Base-by-base conservation (phyloP, 2,797 vertebrate species). In the Clarias fuscus region DNA sequence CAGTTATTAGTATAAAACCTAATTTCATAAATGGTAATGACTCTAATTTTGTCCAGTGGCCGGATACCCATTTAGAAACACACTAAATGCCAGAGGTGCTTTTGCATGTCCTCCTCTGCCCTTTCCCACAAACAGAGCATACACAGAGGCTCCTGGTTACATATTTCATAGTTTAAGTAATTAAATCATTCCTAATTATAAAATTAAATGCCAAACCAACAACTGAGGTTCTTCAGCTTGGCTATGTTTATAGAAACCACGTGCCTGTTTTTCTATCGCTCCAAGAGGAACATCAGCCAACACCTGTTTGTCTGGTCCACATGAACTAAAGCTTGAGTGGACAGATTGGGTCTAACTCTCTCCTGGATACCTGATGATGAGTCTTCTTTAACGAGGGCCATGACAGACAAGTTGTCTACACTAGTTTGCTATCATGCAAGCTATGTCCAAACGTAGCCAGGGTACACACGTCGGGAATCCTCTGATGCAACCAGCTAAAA, bases 401-500 rank as follows among this genome's bases (percentile, higher is more conserved):
- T 90, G 91, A 86, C 91, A 91, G 93, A 93, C 90, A 90, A 91
- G 92, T 92, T 93, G 92, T 92, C 91, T 93, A 90, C 90, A 89
- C 89, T 90, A 85, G 89, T 88, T 48, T 86, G 88, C 90, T 86
- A 83, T 89, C 91, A 91, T 78, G 84, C 90, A 89, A 92, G 90
- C 89, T 89, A 93, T 94, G 92, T 92, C 91, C 91, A 89, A 48
- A 84, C 43, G 89, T 92, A 91, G 88, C 90, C 90, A 90, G 91
- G 90, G 91, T 93, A 93, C 93, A 93, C 92, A 92, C 86, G 90
- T 92, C 90, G 91, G 92, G 93, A 94, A 94, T 94, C 94, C 92
- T 92, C 90, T 87, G 90, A 90, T 94, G 93, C 93, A 94, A 87
- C 64, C 73, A 87, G 93, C 94, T 95, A 95, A 94, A 95, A 94